Evolutionary conservation across 2,113 vertebrate species (phyloP).

Genomic region (Axis porcinus): DNA sequence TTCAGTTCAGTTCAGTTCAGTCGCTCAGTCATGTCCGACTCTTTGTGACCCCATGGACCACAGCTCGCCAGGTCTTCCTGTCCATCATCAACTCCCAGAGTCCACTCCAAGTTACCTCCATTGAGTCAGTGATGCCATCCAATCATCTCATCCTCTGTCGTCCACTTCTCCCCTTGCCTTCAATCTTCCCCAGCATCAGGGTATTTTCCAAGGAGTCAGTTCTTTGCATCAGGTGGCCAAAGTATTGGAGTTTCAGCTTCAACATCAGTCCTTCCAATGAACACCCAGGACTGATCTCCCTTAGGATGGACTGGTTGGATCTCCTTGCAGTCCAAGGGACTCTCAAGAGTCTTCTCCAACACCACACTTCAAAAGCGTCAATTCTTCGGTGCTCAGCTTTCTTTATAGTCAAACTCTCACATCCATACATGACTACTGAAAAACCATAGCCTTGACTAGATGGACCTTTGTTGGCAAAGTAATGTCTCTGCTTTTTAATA

Average conservation of each 20-base stretch:
- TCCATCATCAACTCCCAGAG: neutral
- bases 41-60: rapidly evolving
- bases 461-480: neutral
- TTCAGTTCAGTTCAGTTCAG: neutral
- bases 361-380: neutral
- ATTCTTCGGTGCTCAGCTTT: rapidly evolving
- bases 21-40: rapidly evolving
- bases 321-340: neutral
- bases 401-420: neutral
- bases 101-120: neutral
- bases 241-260: neutral
- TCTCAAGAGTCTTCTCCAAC: neutral
- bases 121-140: neutral
- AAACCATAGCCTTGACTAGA: neutral
- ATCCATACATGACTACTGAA: neutral
- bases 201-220: neutral
- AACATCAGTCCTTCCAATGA: neutral
- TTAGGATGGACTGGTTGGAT: neutral
- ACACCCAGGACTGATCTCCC: neutral
- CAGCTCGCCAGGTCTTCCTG: neutral
- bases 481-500: neutral
- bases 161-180: neutral
- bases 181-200: neutral
- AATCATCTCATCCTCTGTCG: neutral
- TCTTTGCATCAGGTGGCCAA: neutral